These are phyloP conservation scores for Pteropus rufus DNA, from an alignment of 2,797 vertebrate genomes.

Conservation along the genomic window DNA sequence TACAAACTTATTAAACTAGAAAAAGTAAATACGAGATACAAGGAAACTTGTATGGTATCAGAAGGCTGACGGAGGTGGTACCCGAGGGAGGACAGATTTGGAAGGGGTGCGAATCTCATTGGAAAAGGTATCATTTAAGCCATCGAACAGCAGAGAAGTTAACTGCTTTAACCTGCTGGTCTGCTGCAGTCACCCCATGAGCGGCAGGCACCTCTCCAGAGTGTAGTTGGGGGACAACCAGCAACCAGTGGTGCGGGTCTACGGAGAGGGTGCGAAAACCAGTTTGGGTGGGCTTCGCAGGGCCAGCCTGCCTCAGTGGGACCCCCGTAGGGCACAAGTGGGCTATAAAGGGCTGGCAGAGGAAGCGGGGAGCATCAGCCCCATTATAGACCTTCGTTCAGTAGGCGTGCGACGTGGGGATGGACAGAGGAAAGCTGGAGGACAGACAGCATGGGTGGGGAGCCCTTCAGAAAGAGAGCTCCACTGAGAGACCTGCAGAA, in stretches of 20 bases:
- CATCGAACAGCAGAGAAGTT: neutral
- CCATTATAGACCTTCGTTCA: neutral
- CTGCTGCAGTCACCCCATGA: neutral
- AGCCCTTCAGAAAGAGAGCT: neutral
- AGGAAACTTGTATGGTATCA: neutral
- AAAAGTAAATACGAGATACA: neutral
- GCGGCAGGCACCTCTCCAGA: neutral
- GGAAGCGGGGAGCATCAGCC: neutral
- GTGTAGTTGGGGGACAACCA: neutral
- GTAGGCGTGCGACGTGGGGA: neutral
- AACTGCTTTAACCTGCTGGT: neutral
- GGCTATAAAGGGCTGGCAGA: neutral
- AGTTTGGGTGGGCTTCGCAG: neutral
- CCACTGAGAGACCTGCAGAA: neutral
- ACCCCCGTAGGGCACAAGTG: neutral
- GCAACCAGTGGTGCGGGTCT: neutral
- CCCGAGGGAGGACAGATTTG: neutral
- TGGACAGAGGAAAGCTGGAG: neutral
- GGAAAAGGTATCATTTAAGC: neutral
- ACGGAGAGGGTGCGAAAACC: neutral
- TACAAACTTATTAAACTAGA: neutral
- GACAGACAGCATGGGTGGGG: neutral
- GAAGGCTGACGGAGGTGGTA: neutral
- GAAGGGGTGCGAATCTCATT: neutral
- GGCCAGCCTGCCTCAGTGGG: neutral